Evolutionary conservation across 2,113 vertebrate species (phyloP).

Genomic region (Pterocles burchelli): DNA sequence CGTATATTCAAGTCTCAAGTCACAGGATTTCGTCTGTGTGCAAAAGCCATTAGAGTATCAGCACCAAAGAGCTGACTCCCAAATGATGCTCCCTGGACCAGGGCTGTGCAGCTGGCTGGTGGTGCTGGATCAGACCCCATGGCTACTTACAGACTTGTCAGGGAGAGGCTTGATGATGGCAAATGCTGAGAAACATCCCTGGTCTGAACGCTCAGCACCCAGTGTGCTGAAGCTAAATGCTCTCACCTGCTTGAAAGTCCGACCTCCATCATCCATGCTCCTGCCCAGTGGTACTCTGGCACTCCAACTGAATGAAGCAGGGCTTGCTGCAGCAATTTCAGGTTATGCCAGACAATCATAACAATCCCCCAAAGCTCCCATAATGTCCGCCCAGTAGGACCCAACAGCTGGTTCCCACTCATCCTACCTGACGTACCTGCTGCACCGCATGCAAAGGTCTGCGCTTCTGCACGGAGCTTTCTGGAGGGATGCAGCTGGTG

Average conservation of each 20-base stretch:
- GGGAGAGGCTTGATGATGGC: background rate
- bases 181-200: background rate
- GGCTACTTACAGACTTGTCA: accelerated
- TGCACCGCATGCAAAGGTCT: accelerated
- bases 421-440: background rate
- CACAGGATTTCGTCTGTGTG: accelerated
- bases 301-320: background rate
- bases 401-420: background rate
- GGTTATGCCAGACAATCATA: background rate
- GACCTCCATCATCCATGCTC: accelerated
- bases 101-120: background rate
- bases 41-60: background rate
- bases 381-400: background rate
- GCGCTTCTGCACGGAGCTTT: background rate
- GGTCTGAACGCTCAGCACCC: background rate
- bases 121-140: background rate
- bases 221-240: background rate
- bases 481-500: background rate
- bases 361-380: background rate
- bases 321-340: background rate
- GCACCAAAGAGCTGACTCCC: background rate
- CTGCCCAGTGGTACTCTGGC: accelerated
- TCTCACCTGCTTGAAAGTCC: background rate
- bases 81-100: accelerated
- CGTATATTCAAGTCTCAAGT: accelerated